Percentiles rank a stretch among this genome's conserved stretches.
Evolutionary conservation across 2,113 vertebrate genomes (phyloP).

Genomic region (Apodemus sylvaticus): DNA sequence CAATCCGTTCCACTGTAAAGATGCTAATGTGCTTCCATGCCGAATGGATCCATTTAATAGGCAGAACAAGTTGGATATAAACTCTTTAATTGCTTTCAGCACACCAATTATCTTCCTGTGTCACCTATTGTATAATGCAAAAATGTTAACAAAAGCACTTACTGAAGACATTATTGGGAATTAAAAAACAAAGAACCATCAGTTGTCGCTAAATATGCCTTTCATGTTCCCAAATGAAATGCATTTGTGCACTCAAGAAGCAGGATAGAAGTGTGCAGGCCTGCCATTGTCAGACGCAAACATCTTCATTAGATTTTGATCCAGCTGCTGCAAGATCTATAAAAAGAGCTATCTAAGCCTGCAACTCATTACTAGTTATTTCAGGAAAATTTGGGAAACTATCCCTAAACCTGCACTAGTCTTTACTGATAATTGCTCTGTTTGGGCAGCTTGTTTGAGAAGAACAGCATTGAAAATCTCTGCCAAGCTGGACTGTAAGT

Average conservation of each 20-base stretch:
- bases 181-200: slow-evolving; percentile 79
- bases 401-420: slow-evolving; percentile 62
- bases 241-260: slow-evolving; percentile 64
- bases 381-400: slow-evolving; percentile 72
- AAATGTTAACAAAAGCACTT: slow-evolving; percentile 81
- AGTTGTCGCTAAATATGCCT: slow-evolving; percentile 82
- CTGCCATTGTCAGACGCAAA: slow-evolving; percentile 67
- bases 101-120: slow-evolving; percentile 77
- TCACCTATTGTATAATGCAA: slow-evolving; percentile 78
- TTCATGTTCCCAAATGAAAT: slow-evolving; percentile 73
- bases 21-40: slow-evolving; percentile 76
- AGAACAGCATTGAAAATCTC: slow-evolving; percentile 31
- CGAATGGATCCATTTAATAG: slow-evolving; percentile 79
- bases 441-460: slow-evolving; percentile 31
- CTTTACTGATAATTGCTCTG: slow-evolving; percentile 63
- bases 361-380: slow-evolving; percentile 71
- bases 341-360: slow-evolving; percentile 73
- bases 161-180: slow-evolving; percentile 76
- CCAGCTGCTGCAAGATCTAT: slow-evolving; percentile 74
- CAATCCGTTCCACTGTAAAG: slow-evolving; percentile 68
- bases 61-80: slow-evolving; percentile 78
- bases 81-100: slow-evolving; percentile 83
- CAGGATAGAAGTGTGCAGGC: slow-evolving; percentile 38
- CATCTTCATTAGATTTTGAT: slow-evolving; percentile 79
- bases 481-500: neutral